phyloP scores from a whole-genome alignment of 2,888 invertebrate genomes.

The Agrypnus murinus region DNA sequence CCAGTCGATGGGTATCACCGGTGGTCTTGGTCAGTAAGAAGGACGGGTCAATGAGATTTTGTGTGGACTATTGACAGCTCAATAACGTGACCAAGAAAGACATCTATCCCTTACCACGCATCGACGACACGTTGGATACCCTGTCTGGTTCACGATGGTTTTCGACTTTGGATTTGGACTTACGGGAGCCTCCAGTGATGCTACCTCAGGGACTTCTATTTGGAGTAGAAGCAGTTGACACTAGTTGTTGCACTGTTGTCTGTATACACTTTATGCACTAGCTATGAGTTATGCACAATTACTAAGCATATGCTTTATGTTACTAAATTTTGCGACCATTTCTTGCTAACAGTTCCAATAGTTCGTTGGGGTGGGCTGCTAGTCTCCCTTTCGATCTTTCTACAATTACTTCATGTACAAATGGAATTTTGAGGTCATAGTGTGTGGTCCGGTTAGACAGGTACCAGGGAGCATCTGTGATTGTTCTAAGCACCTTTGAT shows the following conservation, averaged over 20 bases:
- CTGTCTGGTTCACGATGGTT: too few species aligned
- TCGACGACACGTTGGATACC: too few species aligned
- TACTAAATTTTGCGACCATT: slow-evolving; percentile 5
- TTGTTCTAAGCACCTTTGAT: background rate
- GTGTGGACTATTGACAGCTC: too few species aligned
- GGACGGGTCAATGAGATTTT: too few species aligned
- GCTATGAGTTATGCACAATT: background rate
- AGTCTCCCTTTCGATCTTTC: background rate
- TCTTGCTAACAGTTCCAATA: slow-evolving; percentile 5
- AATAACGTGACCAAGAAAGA: too few species aligned
- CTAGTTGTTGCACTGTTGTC: too few species aligned
- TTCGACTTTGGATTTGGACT: too few species aligned
- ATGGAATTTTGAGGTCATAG: slow-evolving; percentile 3
- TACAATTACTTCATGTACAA: background rate
- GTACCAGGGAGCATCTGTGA: slow-evolving; percentile 9
- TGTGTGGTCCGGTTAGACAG: background rate
- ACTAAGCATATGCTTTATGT: slow-evolving; percentile 6
- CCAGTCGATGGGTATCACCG: too few species aligned
- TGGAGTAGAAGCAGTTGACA: background rate
- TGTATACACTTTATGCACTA: background rate
- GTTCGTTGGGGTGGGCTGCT: slow-evolving; percentile 3
- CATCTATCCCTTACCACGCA: too few species aligned
- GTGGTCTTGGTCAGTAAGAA: too few species aligned
- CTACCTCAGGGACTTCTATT: background rate
- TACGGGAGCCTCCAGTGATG: slow-evolving; percentile 3